Evolutionary conservation across 2,797 vertebrate species (phyloP).

Genomic region (Liparis tanakae): DNA sequence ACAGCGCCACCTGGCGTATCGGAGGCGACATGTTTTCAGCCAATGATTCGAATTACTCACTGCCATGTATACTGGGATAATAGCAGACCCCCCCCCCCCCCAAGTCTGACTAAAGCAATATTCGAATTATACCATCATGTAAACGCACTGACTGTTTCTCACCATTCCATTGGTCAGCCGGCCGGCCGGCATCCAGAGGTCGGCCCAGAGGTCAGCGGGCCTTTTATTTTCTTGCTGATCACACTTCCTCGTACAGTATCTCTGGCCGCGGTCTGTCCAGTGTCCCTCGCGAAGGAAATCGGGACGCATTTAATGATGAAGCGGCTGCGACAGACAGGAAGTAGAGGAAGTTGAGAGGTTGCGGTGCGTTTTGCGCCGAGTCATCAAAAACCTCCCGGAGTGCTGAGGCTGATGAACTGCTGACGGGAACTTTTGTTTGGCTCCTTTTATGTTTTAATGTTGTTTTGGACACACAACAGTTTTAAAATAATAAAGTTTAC

Average conservation of each 20-base stretch:
- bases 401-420: constrained; percentile 13
- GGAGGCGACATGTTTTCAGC: no score
- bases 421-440: constrained; percentile 26
- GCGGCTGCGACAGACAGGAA: constrained; percentile 57
- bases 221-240: constrained; percentile 60
- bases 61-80: no score
- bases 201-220: constrained; percentile 21
- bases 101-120: no score
- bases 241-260: constrained; percentile 66
- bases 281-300: constrained; percentile 54
- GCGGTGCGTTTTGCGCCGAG: constrained; percentile 17
- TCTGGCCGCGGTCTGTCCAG: constrained; percentile 9
- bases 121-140: no score
- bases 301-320: constrained; percentile 20
- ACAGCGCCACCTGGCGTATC: no score
- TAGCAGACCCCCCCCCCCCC: no score
- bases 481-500: background rate
- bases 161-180: no score
- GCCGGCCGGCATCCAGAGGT: background rate
- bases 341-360: constrained; percentile 62
- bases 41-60: no score
- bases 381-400: constrained; percentile 54
- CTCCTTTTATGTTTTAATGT: background rate
- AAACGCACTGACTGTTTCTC: no score
- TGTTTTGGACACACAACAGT: background rate